Percentiles rank a stretch among this genome's conserved stretches.
Evolutionary conservation across 2,113 vertebrate species (phyloP).

Genomic region (Bos taurus): DNA sequence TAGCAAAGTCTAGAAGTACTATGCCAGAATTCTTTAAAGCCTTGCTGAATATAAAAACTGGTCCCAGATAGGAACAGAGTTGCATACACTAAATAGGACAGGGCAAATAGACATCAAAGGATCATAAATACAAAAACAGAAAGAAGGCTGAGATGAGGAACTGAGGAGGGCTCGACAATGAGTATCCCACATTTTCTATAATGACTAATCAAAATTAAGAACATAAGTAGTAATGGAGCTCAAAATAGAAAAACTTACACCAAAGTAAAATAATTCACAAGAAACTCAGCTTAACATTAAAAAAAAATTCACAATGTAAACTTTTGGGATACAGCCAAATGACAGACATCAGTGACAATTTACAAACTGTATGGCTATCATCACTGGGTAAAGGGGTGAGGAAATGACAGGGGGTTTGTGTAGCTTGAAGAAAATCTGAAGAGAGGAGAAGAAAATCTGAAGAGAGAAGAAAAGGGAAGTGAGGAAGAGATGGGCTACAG

Average conservation of each 20-base stretch:
- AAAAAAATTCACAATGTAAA: neutral
- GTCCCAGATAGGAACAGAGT: neutral
- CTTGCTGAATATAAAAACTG: neutral
- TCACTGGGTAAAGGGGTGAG: neutral
- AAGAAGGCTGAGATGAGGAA: neutral
- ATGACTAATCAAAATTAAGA: constrained; percentile 14
- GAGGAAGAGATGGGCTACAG: neutral
- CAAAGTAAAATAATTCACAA: constrained; percentile 5
- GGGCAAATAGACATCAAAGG: neutral
- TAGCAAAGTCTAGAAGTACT: neutral
- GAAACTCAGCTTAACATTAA: constrained; percentile 4
- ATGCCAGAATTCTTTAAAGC: neutral
- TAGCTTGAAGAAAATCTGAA: neutral
- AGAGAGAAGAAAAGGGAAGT: neutral
- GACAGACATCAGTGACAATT: constrained; percentile 5
- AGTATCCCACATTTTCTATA: neutral
- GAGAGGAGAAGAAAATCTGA: neutral
- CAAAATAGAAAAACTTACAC: neutral
- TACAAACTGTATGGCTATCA: neutral
- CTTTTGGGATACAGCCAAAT: neutral
- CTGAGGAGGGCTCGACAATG: neutral
- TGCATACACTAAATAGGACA: neutral
- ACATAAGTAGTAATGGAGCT: neutral
- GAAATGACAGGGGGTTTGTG: neutral
- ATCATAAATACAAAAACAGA: neutral